Base-by-base conservation (phyloP, 2,888 invertebrate genomes). In the Spisula solida region DNA sequence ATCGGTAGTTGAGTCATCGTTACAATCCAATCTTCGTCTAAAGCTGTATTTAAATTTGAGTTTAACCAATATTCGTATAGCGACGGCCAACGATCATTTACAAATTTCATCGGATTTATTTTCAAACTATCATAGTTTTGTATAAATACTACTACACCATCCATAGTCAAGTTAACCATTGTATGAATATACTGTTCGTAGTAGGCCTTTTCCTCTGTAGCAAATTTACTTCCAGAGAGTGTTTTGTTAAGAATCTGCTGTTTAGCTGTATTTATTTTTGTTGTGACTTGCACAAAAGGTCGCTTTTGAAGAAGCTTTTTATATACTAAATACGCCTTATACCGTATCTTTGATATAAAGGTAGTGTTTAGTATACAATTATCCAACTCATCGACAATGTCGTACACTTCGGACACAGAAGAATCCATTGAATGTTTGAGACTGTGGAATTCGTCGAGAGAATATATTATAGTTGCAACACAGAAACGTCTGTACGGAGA, bases 51-150 rank as follows among this genome's bases (percentile, higher is more conserved):
- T 51, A 48, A 31, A 31, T 84, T 84, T 34, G 75, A 66, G 31
- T 84, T 84, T 48, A 84, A 51, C 84, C 84, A 84, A 41, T 51
- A 75, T 31, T 84, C 84, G 51, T 78, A 48, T n/a, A 84, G 25
- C 34, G 48, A n/a, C 18, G 48, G 31, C 84, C 84, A 84, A 1
- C 70, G 41, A n/a, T 55, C 82, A 31, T 82, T 82, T 1, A 82
- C 66, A 41, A 56, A 66, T 66, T 56, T 82, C 6, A 82, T 31
- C 20, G 82, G 41, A 34, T 34, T 81, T 25, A 20, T 66, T 31
- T 12, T 70, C 14, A 41, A 60, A 47, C 34, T n/a, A 41, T 82
- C 56, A 34, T 82, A 29, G 12, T 14, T 47, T 14, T 29, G n/a
- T 47, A 81, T 34, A 31, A 81, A 81, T 2, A 16, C 29, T 16